Base-by-base conservation (phyloP, 2,113 vertebrate genomes). In the Paratilapia polleni region DNA sequence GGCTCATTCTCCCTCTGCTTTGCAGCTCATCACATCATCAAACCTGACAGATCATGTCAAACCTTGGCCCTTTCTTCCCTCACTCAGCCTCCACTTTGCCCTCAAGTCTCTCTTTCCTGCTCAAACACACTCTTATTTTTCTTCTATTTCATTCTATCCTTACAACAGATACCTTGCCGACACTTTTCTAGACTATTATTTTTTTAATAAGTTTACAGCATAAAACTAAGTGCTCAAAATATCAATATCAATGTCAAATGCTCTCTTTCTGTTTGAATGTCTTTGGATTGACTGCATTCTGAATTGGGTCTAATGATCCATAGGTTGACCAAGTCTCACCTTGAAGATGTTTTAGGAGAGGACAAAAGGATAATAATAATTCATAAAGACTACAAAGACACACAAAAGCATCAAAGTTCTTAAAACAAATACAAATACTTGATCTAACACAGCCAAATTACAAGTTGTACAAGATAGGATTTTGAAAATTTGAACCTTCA, bases 1-100 rank as follows among this genome's bases (percentile, higher is more conserved):
- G 31, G 41, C 77, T 78, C 73, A 1, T 28, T 80, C 70, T 49
- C 43, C 24, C 83, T 86, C 82, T 60, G 47, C 76, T 73, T 41
- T 3, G 57, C 68, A 70, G 66, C 75, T 89, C 90, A 75, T 90
- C 81, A 68, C 84, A 84, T 87, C 84, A 87, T 92, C 79, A 87
- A 20, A 78, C 43, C 41, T 85, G 88, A 90, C 90, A 88, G 83
- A 81, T 80, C 17, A 10, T 15, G 28, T 85, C 73, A 76, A 38
- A 68, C 59, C 80, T 15, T 2, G 24, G 17, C 64, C 58, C 59
- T 11, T 3, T 10, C 34, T 47, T 56, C 41, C 47, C 43, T 26
- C 77, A 2, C 38, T 59, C 74, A 5, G n/a, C 5, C 78, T 73
- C 58, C 13, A 0, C 41, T 41, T 38, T 62, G 14, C 34, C 78